A percentile compares a stretch with the other conserved stretches of the same genome.
Conservation (phyloP, 2,113 vertebrate species). For the Cyanoderma ruficeps region DNA sequence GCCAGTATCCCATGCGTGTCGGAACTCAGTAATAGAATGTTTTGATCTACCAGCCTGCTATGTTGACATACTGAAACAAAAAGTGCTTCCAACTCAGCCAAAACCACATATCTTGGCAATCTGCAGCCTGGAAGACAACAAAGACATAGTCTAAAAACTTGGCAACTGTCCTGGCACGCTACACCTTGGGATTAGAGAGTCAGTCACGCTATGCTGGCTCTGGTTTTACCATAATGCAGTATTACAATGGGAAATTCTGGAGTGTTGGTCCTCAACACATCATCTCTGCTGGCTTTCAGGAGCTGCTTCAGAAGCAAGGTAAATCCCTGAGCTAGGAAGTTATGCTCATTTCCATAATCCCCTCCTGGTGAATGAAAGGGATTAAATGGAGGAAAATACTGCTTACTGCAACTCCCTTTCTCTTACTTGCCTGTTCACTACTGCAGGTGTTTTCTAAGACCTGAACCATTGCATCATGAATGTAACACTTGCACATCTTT, state of each 20-base stretch:
- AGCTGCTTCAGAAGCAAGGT: not conserved
- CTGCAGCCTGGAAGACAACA: slow-evolving; percentile 57
- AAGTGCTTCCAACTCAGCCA: slow-evolving; percentile 55
- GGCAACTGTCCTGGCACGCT: slow-evolving; percentile 55
- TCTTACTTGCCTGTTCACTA: not conserved
- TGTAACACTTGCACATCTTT: not conserved
- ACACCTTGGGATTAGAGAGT: slow-evolving; percentile 63
- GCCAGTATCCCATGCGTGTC: slow-evolving; percentile 36
- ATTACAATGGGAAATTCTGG: not conserved
- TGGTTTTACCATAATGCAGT: slow-evolving; percentile 10
- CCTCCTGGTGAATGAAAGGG: not conserved
- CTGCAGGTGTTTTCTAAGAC: not conserved
- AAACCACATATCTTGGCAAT: slow-evolving; percentile 68
- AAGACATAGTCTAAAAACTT: slow-evolving; percentile 50
- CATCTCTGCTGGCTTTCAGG: not conserved
- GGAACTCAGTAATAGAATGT: slow-evolving; percentile 22
- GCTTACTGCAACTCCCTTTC: not conserved
- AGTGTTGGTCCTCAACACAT: not conserved
- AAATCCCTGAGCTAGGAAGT: not conserved
- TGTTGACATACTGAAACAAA: slow-evolving; percentile 55
- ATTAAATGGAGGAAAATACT: not conserved
- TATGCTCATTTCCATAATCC: not conserved
- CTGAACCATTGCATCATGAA: not conserved
- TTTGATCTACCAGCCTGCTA: slow-evolving; percentile 22
- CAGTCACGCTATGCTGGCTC: slow-evolving; percentile 68